A percentile compares a stretch with the other conserved stretches of the same genome.
phyloP scores from a whole-genome alignment of 2,797 vertebrate species.

The Nyctalus aviator region DNA sequence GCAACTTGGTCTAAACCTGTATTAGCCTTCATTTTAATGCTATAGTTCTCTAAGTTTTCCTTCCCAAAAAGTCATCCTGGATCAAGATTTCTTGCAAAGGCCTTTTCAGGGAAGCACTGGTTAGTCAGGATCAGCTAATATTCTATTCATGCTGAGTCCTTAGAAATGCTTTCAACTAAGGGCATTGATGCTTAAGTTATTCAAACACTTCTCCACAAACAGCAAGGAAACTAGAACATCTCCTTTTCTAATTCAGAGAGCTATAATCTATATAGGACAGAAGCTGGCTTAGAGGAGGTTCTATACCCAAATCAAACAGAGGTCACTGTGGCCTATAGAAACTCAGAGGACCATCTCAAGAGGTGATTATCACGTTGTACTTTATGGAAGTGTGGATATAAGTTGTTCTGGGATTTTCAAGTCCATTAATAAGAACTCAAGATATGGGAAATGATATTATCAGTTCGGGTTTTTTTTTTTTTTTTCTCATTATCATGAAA shows the following conservation, averaged over 20 bases:
- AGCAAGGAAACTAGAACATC: conserved; percentile 27
- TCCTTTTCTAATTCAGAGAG: conserved; percentile 52
- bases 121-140: not conserved
- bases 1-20: not conserved
- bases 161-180: conserved; percentile 11
- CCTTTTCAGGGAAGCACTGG: not conserved
- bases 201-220: not conserved
- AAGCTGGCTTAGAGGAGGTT: not conserved
- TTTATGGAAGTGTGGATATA: not conserved
- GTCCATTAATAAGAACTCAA: conserved; percentile 45
- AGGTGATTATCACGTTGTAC: not conserved
- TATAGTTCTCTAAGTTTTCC: conserved; percentile 8
- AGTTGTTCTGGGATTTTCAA: conserved; percentile 29
- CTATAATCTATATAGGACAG: not conserved
- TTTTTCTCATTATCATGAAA: conserved; percentile 49
- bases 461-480: conserved; percentile 56
- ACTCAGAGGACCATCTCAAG: not conserved
- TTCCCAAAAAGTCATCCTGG: conserved; percentile 2
- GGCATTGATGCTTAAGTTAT: not conserved
- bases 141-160: not conserved
- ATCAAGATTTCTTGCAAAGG: not conserved
- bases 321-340: not conserved
- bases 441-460: conserved; percentile 13
- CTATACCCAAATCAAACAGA: not conserved
- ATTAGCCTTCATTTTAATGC: not conserved